phyloP scores from a whole-genome alignment of 1,140 invertebrate genomes.

The Trinorchestia longiramus region DNA sequence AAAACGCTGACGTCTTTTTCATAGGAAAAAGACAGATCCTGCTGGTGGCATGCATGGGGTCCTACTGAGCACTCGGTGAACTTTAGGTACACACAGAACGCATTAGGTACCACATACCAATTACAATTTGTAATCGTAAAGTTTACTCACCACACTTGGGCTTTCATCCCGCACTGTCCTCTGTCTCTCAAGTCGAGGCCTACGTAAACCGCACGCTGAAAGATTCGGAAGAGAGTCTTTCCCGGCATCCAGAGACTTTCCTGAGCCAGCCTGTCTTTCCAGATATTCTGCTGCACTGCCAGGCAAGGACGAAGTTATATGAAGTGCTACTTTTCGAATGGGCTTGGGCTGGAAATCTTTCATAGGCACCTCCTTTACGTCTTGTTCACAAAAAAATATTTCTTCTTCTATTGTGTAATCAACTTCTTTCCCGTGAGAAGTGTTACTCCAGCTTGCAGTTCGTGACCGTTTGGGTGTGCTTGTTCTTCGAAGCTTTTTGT shows the following conservation, averaged over 20 bases:
- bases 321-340: slow-evolving; percentile 1
- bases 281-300: background rate
- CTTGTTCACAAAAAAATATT: slow-evolving; percentile 33
- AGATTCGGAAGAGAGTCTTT: background rate
- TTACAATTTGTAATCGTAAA: background rate
- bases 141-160: background rate
- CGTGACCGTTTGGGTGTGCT: slow-evolving; percentile 5
- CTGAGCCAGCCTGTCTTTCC: background rate
- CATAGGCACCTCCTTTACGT: background rate
- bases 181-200: background rate
- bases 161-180: slow-evolving; percentile 6
- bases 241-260: background rate
- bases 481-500: slow-evolving; percentile 34
- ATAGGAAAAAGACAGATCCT: background rate
- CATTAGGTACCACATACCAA: background rate
- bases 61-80: background rate
- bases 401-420: slow-evolving; percentile 35
- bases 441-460: slow-evolving; percentile 40
- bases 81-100: background rate
- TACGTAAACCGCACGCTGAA: background rate
- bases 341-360: background rate
- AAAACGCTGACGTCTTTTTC: background rate
- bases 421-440: slow-evolving; percentile 22
- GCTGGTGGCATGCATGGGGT: background rate
- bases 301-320: slow-evolving; percentile 23